A percentile compares a stretch with the other conserved stretches of the same genome.
Evolutionary conservation across 2,797 vertebrate species (phyloP).

Genomic region (Dermochelys coriacea): DNA sequence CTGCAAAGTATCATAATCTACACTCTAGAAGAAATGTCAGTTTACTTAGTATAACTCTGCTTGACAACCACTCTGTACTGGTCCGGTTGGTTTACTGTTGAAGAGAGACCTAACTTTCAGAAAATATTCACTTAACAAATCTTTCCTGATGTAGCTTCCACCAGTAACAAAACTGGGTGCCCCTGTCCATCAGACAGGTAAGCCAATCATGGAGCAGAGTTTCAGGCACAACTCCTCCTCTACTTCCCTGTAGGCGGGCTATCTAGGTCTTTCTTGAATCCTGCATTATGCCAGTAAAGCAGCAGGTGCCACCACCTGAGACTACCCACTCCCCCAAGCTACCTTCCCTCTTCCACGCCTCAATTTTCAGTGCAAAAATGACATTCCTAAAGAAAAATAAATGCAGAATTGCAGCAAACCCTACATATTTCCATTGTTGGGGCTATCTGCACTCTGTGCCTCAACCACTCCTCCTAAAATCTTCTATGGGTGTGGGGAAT

Average conservation of each 20-base stretch:
- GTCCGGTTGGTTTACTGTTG: background rate
- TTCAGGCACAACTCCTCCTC: background rate
- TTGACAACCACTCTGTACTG: accelerated
- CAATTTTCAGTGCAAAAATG: background rate
- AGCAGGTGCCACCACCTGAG: background rate
- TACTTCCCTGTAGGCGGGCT: background rate
- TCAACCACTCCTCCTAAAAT: background rate
- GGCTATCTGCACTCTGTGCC: background rate
- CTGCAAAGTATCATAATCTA: background rate
- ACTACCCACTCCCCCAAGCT: background rate
- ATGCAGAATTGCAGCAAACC: accelerated
- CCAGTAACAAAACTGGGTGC: accelerated
- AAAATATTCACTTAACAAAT: background rate
- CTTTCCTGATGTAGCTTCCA: background rate
- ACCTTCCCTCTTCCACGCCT: background rate
- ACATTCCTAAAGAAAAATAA: background rate
- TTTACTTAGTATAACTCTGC: background rate
- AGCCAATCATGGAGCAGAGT: background rate
- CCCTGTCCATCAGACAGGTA: background rate
- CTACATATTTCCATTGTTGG: background rate
- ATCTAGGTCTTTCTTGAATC: background rate
- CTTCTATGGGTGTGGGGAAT: background rate
- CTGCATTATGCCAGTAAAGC: background rate
- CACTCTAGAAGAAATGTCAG: background rate
- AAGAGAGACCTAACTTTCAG: background rate